A percentile compares a stretch with the other conserved stretches of the same genome.
phyloP scores from a whole-genome alignment of 2,797 vertebrate species.

The Saxicola maurus region DNA sequence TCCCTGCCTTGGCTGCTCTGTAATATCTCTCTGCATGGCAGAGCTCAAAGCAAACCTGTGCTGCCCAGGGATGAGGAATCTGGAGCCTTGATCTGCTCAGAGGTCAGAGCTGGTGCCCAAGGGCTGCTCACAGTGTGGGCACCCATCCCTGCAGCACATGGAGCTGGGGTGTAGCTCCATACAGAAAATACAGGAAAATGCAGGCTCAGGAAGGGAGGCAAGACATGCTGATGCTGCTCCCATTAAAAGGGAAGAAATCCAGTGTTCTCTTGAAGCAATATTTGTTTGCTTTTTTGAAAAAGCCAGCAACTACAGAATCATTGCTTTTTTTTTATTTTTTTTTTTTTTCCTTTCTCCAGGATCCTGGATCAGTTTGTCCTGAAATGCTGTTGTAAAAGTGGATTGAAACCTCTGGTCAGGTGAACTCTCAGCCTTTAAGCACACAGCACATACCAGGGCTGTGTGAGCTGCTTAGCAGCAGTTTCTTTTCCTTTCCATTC shows the following conservation, averaged over 20 bases:
- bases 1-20: neutral
- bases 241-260: neutral
- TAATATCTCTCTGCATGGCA: fast-evolving
- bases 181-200: neutral
- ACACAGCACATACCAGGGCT: neutral
- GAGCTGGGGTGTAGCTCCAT: fast-evolving
- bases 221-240: neutral
- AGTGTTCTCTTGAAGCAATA: neutral
- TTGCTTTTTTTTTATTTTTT: neutral
- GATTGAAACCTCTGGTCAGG: neutral
- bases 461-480: neutral
- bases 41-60: neutral
- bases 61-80: neutral
- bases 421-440: neutral
- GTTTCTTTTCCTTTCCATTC: neutral
- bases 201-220: neutral
- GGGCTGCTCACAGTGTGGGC: fast-evolving
- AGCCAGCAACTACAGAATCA: neutral
- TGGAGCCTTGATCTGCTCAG: neutral
- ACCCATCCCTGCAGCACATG: fast-evolving
- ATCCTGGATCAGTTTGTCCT: neutral
- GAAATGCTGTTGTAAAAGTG: neutral
- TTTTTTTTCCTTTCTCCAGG: neutral
- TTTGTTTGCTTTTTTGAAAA: neutral
- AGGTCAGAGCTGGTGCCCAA: neutral